phyloP scores from a whole-genome alignment of 2,888 invertebrate genomes.

The Encarsia formosa region DNA sequence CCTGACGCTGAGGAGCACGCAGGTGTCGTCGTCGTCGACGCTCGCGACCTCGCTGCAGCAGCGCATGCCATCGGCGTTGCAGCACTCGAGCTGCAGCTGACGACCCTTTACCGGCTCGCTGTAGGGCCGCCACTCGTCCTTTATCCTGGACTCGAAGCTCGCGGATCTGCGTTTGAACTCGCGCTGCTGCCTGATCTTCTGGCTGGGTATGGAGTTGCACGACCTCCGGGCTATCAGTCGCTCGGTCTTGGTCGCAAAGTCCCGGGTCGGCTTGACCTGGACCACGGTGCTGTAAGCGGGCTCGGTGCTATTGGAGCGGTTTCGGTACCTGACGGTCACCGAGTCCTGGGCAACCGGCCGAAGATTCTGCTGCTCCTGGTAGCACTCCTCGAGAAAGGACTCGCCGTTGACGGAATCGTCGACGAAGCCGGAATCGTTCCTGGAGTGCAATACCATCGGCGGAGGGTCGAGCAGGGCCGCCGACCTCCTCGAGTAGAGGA shows the following conservation, averaged over 20 bases:
- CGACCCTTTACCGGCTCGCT: constrained; percentile 30
- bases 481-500: neutral
- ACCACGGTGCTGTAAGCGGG: no score
- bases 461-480: neutral
- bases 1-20: constrained; percentile 43
- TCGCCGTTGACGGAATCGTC: constrained; percentile 11
- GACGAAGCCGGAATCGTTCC: constrained; percentile 27
- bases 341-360: constrained; percentile 12
- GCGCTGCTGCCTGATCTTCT: constrained; percentile 10
- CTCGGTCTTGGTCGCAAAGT: constrained; percentile 34
- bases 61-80: constrained; percentile 31
- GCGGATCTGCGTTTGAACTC: constrained; percentile 33
- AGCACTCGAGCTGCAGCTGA: constrained; percentile 30
- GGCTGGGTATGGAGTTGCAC: constrained; percentile 8
- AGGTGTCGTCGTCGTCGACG: constrained; percentile 39
- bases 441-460: constrained; percentile 20
- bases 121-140: constrained; percentile 17
- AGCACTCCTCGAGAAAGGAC: neutral
- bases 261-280: constrained; percentile 12
- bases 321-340: constrained; percentile 17
- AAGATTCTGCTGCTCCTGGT: neutral
- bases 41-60: constrained; percentile 35
- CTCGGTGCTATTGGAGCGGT: constrained; percentile 8
- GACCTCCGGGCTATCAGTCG: constrained; percentile 33
- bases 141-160: constrained; percentile 35